Evolutionary conservation across 92 coral and sea anemone genomes (phyloP).

Genomic region (Zoanthus solanderi): DNA sequence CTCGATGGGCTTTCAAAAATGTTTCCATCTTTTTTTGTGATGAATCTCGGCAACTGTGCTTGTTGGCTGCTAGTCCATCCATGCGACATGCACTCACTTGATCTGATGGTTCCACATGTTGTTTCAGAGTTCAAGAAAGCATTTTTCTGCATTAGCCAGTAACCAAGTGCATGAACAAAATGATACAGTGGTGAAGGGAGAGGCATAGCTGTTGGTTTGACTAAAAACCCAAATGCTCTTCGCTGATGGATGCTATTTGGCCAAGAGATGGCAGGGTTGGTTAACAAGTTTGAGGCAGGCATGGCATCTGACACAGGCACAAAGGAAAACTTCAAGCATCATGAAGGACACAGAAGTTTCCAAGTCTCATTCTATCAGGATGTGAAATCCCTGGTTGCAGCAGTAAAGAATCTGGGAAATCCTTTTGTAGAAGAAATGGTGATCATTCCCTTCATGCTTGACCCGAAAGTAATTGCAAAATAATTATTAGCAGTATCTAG

Average conservation of each 20-base stretch:
- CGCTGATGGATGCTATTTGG: conserved; percentile 52
- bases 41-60: conserved; percentile 67
- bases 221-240: conserved; percentile 64
- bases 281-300: conserved; percentile 42
- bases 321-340: conserved; percentile 35
- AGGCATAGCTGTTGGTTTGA: conserved; percentile 67
- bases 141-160: conserved; percentile 66
- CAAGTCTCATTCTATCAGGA: conserved; percentile 63
- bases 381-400: conserved; percentile 59
- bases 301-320: conserved; percentile 40
- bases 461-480: conserved; percentile 61
- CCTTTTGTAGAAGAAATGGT: conserved; percentile 67
- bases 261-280: conserved; percentile 38
- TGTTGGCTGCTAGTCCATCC: conserved; percentile 76
- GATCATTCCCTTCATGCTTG: conserved; percentile 55
- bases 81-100: conserved; percentile 57
- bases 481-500: neutral
- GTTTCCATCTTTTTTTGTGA: conserved; percentile 7
- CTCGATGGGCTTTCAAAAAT: too few relatives aligned
- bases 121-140: conserved; percentile 44
- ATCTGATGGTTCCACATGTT: conserved; percentile 60
- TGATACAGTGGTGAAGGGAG: conserved; percentile 71
- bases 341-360: conserved; percentile 67
- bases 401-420: conserved; percentile 67
- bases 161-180: conserved; percentile 77